Base-by-base conservation (phyloP, 2,888 invertebrate genomes). In the Phragmatobia fuliginosa region DNA sequence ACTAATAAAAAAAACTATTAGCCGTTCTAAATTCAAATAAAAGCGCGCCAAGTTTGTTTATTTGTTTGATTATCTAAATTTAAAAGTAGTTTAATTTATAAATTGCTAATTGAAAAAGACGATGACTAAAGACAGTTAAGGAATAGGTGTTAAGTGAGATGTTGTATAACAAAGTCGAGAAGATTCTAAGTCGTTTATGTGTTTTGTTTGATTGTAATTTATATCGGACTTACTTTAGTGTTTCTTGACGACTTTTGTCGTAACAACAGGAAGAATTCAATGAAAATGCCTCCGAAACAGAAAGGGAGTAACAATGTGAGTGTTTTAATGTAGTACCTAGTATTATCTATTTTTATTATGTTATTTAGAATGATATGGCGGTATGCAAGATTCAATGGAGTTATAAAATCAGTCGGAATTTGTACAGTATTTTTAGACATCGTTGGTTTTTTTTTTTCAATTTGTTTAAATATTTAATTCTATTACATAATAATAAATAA, bases 201-300 rank as follows among this genome's bases (percentile, higher is more conserved):
- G 86, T 83, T 81, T 78, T 85, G 71, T 76, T 56, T 56, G 56
- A 28, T 25, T 56, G 56, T 56, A 56, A 28, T 56, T 56, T 86
- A 28, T 84, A 83, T 82, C 86, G 91, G 90, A 90, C 87, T 85
- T 87, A 89, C 77, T 90, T 81, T 78, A 85, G 90, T 88, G 87
- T 91, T 88, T 90, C 89, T 89, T 91, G 92, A 92, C 90, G 85
- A 83, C 83, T 79, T 78, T 75, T 62, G 69, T 70, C 52, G 56
- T 49, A 28, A 21, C 33, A 2, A 38, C 6, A 21, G 41, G 41
- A 31, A 74, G 66, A 66, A 71, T 68, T 79, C 72, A 77, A 79
- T 83, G 73, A 87, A 81, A 67, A 92, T 93, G 92, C 87, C 92
- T 64, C 92, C 92, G 25, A 91, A 90, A 77, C 87, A 87, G 76